These are phyloP conservation scores for Liolophura sinensis DNA, from an alignment of 1,140 invertebrate species.

Conservation along the genomic window DNA sequence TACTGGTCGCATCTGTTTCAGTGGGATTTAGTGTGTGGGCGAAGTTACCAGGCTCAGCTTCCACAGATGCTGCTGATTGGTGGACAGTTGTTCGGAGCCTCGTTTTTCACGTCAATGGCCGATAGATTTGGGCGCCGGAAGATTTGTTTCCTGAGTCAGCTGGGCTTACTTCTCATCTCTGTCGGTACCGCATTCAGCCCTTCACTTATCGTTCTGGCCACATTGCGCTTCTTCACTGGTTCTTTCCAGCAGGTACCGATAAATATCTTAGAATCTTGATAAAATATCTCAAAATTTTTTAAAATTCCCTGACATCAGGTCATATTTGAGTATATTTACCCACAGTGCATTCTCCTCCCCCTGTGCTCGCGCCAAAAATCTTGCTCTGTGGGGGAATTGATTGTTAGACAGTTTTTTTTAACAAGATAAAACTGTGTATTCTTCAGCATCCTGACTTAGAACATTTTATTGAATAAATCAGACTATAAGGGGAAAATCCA, in stretches of 20 bases:
- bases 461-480: no score
- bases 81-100: slow-evolving; percentile 30
- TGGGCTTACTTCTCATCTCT: slow-evolving; percentile 6
- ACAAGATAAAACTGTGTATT: no score
- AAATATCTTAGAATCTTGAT: no score
- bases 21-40: slow-evolving; percentile 46
- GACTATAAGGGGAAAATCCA: no score
- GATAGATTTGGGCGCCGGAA: slow-evolving; percentile 34
- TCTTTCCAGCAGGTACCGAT: slow-evolving; percentile 25
- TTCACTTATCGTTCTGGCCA: slow-evolving; percentile 12
- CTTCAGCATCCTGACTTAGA: no score
- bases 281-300: no score
- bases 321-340: no score
- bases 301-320: no score
- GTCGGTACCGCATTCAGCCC: slow-evolving; percentile 18
- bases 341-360: no score
- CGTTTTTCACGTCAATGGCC: slow-evolving; percentile 25
- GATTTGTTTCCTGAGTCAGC: slow-evolving; percentile 16
- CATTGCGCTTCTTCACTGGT: slow-evolving; percentile 20
- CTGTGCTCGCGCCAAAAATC: no score
- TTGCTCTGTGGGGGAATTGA: no score
- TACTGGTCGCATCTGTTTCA: slow-evolving; percentile 23
- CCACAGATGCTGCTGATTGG: slow-evolving; percentile 33
- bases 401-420: no score
- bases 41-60: slow-evolving; percentile 24